Conservation (phyloP, 2,797 vertebrate species). For the Rhyacichthys aspro region DNA sequence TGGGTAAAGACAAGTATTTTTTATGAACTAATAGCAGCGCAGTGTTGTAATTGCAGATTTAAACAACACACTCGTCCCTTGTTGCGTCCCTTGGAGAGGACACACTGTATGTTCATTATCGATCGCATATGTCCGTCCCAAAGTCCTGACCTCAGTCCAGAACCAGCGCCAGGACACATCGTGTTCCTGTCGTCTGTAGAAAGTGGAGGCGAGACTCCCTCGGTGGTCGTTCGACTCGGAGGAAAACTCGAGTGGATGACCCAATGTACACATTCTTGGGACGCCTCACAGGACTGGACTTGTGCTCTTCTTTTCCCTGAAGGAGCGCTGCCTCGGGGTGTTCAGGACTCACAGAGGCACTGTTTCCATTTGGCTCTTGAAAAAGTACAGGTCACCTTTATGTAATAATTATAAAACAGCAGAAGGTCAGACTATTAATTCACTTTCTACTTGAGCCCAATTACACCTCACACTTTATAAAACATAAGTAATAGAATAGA, state of each 20-base stretch:
- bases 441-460: too few species aligned
- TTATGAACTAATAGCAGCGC: background rate
- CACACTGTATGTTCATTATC: slow-evolving; percentile 14
- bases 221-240: slow-evolving; percentile 31
- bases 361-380: background rate
- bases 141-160: slow-evolving; percentile 34
- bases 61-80: slow-evolving; percentile 2
- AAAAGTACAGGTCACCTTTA: background rate
- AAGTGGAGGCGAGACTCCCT: slow-evolving; percentile 28
- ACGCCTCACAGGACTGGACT: slow-evolving; percentile 43
- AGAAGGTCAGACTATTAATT: too few species aligned
- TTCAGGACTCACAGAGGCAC: slow-evolving; percentile 2
- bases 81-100: background rate
- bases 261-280: slow-evolving; percentile 57
- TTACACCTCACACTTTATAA: too few species aligned
- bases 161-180: slow-evolving; percentile 41
- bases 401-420: slow-evolving; percentile 17
- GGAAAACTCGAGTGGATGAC: slow-evolving; percentile 43
- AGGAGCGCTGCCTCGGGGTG: slow-evolving; percentile 43
- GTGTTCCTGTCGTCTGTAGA: slow-evolving; percentile 24
- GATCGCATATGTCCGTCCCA: slow-evolving; percentile 7
- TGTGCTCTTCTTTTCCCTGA: slow-evolving; percentile 33
- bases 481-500: too few species aligned
- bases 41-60: background rate
- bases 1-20: too few species aligned